phyloP scores from a whole-genome alignment of 2,888 invertebrate genomes.

The Luffia ferchaultella region DNA sequence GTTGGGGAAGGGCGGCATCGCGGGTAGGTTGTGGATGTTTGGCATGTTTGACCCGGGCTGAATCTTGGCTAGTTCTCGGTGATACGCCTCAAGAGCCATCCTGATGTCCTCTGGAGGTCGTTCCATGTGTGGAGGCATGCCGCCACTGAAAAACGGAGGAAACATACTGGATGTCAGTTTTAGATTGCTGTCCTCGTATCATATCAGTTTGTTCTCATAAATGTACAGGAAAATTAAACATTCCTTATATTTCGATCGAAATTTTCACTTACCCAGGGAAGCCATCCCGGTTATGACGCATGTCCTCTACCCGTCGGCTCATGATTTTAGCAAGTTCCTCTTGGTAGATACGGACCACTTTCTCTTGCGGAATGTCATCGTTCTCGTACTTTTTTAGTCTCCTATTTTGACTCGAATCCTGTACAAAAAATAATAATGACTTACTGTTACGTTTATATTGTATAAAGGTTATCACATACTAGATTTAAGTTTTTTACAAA shows the following conservation, averaged over 20 bases:
- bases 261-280: slow-evolving; percentile 74
- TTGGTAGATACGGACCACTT: slow-evolving; percentile 93
- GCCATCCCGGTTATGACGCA: slow-evolving; percentile 78
- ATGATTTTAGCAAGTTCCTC: slow-evolving; percentile 94
- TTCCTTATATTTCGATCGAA: neutral
- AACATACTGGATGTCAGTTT: slow-evolving; percentile 76
- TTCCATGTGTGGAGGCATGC: slow-evolving; percentile 68
- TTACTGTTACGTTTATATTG: too few species aligned
- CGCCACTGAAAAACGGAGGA: slow-evolving; percentile 85
- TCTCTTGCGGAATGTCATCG: slow-evolving; percentile 96
- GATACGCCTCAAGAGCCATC: slow-evolving; percentile 90
- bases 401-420: slow-evolving; percentile 75
- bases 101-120: slow-evolving; percentile 84
- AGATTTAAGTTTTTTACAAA: too few species aligned
- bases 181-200: slow-evolving; percentile 58
- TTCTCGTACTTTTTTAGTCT: slow-evolving; percentile 88
- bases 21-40: slow-evolving; percentile 49
- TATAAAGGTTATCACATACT: too few species aligned
- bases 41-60: slow-evolving; percentile 73
- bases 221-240: neutral
- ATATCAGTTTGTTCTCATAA: too few species aligned
- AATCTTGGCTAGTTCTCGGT: slow-evolving; percentile 90
- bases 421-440: slow-evolving; percentile 20
- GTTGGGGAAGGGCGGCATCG: slow-evolving; percentile 68
- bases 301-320: slow-evolving; percentile 77